Evolutionary conservation across 2,113 vertebrate genomes (phyloP).

Genomic region (Recurvirostra avosetta): DNA sequence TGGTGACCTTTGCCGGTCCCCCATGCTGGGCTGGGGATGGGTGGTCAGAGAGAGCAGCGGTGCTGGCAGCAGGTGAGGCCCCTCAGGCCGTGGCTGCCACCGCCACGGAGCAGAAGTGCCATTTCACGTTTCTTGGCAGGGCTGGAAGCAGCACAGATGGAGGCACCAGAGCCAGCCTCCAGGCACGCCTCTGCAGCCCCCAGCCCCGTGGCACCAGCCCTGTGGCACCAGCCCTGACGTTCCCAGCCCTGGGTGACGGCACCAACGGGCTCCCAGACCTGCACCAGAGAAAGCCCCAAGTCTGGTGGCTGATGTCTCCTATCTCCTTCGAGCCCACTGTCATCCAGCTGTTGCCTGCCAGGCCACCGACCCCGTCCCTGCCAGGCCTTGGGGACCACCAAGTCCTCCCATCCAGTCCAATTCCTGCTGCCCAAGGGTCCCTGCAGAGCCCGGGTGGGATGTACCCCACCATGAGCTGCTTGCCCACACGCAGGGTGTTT

Average conservation of each 20-base stretch:
- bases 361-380: not conserved
- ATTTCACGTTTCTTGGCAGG: conserved; percentile 53
- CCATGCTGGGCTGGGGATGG: accelerated
- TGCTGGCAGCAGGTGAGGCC: not conserved
- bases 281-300: not conserved
- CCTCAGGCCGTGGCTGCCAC: not conserved
- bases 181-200: not conserved
- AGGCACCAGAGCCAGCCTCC: not conserved
- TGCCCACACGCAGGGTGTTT: accelerated
- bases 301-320: not conserved
- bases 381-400: not conserved
- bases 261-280: accelerated
- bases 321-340: not conserved
- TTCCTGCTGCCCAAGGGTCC: accelerated
- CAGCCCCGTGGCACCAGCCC: not conserved
- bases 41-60: accelerated
- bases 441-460: not conserved
- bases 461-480: accelerated
- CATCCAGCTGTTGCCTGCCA: not conserved
- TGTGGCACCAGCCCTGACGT: not conserved
- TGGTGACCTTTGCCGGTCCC: accelerated
- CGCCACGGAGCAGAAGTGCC: not conserved
- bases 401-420: not conserved
- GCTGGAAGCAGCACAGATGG: conserved; percentile 31
- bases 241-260: not conserved